Conservation (phyloP, 2,797 vertebrate genomes). For the Clarias fuscus region DNA sequence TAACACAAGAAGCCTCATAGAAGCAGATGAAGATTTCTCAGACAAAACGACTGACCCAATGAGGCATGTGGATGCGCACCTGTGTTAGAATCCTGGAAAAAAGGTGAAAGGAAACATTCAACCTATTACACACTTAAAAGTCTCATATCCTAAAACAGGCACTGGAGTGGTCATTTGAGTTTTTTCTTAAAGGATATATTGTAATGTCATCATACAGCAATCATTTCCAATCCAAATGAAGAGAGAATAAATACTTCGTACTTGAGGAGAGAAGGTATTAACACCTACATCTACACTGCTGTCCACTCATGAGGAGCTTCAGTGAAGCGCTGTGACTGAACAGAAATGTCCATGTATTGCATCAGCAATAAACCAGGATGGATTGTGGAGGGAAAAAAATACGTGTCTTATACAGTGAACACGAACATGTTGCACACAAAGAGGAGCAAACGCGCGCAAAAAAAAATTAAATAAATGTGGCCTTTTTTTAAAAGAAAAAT, state of each 20-base stretch:
- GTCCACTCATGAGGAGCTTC: not conserved
- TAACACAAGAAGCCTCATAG: not conserved
- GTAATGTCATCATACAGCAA: no score
- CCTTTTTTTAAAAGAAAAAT: not conserved
- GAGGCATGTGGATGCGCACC: not conserved
- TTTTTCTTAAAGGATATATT: not conserved
- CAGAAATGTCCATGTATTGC: not conserved
- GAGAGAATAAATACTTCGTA: not conserved
- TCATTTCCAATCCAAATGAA: not conserved
- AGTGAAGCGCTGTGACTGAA: not conserved
- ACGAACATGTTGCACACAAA: not conserved
- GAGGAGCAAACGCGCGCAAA: not conserved
- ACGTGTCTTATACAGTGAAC: not conserved
- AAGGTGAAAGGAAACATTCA: not conserved
- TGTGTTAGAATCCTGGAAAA: not conserved
- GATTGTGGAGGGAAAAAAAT: not conserved
- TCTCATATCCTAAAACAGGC: not conserved
- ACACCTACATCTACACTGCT: not conserved
- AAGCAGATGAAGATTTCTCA: slow-evolving; percentile 5
- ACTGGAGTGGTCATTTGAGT: not conserved
- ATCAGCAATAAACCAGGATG: slow-evolving; percentile 5
- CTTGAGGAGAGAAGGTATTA: not conserved
- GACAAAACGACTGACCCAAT: not conserved
- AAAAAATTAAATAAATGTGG: not conserved
- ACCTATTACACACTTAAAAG: not conserved